Percentiles rank a stretch among this genome's conserved stretches.
These are phyloP conservation scores for Lanius collurio DNA, from an alignment of 2,113 vertebrate species.

Conservation along the genomic window DNA sequence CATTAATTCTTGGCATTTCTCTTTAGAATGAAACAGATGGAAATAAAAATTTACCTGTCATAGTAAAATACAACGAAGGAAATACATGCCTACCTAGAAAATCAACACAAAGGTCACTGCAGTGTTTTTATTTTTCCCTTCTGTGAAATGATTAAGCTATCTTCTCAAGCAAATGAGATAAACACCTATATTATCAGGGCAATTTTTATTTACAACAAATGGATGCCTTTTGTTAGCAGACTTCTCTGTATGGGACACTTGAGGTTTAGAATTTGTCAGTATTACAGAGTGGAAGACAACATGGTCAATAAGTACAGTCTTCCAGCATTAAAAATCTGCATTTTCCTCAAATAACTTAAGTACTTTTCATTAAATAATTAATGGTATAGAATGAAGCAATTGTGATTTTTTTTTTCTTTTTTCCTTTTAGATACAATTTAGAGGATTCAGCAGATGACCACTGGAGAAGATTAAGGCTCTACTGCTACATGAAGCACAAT, in stretches of 20 bases:
- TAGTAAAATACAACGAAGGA: background rate
- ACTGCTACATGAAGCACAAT: background rate
- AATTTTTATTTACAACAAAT: background rate
- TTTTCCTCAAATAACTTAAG: background rate
- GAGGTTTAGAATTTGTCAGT: background rate
- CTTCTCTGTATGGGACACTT: background rate
- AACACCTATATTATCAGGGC: background rate
- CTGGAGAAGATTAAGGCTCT: background rate
- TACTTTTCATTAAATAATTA: background rate
- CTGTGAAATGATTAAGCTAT: background rate
- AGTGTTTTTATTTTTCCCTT: background rate
- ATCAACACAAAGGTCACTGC: background rate
- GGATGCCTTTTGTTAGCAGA: background rate
- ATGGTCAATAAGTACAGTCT: background rate
- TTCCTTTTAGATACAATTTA: background rate
- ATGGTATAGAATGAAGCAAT: background rate
- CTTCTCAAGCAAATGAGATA: background rate
- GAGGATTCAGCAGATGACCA: background rate
- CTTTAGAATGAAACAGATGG: background rate
- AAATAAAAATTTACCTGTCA: background rate
- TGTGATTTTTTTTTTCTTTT: background rate
- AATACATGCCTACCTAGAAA: background rate
- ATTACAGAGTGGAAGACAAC: background rate
- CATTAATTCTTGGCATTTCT: background rate
- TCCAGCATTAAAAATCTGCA: background rate